Conservation (phyloP, 2,113 vertebrate genomes). For the Microcebus murinus region DNA sequence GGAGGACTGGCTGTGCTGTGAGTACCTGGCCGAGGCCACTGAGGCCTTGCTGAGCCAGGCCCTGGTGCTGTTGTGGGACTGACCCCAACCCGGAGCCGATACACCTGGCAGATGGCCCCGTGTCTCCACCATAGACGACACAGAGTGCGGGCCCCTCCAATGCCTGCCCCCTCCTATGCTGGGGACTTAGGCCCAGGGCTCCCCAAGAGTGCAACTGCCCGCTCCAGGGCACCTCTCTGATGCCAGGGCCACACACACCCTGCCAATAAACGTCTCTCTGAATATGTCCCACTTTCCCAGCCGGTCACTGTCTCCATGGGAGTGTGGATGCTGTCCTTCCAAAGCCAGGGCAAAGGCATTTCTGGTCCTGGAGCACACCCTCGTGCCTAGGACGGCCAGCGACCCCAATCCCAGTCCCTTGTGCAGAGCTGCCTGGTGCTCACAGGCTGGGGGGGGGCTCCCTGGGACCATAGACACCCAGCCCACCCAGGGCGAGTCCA, state of each 20-base stretch:
- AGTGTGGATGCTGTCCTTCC: neutral
- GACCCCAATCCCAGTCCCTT: neutral
- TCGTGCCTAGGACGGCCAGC: neutral
- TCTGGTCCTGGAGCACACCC: neutral
- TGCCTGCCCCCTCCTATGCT: no score
- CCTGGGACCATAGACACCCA: neutral
- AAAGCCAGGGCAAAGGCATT: no score
- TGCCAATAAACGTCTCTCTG: neutral
- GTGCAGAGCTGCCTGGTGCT: neutral
- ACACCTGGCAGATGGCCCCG: neutral
- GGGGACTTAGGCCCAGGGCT: neutral
- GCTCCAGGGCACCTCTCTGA: neutral
- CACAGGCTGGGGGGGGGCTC: neutral
- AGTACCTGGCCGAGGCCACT: slow-evolving; percentile 84
- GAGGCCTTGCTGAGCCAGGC: slow-evolving; percentile 71
- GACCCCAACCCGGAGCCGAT: neutral
- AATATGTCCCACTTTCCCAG: neutral
- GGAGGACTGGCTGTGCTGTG: slow-evolving; percentile 89
- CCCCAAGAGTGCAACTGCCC: neutral
- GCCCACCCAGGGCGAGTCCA: neutral
- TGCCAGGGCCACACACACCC: neutral
- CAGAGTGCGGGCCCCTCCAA: neutral
- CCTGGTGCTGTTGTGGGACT: slow-evolving; percentile 53
- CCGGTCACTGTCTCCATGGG: neutral
- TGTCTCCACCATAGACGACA: neutral